Evolutionary conservation across 2,113 vertebrate species (phyloP).

Genomic region (Pardalotus punctatus): DNA sequence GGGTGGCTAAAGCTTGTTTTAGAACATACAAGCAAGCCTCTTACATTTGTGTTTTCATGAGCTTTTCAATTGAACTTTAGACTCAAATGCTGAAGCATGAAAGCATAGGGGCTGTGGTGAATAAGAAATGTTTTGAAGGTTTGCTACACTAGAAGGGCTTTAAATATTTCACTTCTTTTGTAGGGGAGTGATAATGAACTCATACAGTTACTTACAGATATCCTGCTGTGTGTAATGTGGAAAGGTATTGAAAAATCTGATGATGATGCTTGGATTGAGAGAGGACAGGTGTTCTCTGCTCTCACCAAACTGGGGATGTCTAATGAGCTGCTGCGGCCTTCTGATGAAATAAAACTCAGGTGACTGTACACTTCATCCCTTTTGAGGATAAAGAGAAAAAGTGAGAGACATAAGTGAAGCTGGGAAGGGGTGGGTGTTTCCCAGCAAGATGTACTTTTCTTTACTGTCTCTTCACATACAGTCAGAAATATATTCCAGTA

Average conservation of each 20-base stretch:
- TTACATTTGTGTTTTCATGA: neutral
- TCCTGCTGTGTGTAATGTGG: constrained; percentile 89
- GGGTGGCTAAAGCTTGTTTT: neutral
- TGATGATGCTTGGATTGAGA: constrained; percentile 88
- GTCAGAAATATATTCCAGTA: neutral
- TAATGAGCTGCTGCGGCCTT: constrained; percentile 86
- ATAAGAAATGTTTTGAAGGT: neutral
- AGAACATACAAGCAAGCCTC: neutral
- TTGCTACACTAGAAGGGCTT: neutral
- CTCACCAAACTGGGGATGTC: constrained; percentile 88
- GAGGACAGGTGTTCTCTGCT: constrained; percentile 95
- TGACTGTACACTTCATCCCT: constrained; percentile 59
- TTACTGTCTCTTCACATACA: neutral
- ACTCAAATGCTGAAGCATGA: neutral
- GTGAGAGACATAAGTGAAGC: neutral
- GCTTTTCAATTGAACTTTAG: neutral
- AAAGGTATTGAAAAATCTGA: constrained; percentile 93
- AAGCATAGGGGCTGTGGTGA: neutral
- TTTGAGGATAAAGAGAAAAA: neutral
- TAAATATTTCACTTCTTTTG: constrained; percentile 13
- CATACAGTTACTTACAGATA: constrained; percentile 83
- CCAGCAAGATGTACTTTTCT: neutral
- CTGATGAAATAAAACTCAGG: constrained; percentile 93
- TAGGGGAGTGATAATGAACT: constrained; percentile 88
- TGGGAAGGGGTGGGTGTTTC: neutral